Evolutionary conservation across 2,797 vertebrate species (phyloP), one percentile per base, ranked within the genome.

Genomic region (Trichosurus vulpecula): DNA sequence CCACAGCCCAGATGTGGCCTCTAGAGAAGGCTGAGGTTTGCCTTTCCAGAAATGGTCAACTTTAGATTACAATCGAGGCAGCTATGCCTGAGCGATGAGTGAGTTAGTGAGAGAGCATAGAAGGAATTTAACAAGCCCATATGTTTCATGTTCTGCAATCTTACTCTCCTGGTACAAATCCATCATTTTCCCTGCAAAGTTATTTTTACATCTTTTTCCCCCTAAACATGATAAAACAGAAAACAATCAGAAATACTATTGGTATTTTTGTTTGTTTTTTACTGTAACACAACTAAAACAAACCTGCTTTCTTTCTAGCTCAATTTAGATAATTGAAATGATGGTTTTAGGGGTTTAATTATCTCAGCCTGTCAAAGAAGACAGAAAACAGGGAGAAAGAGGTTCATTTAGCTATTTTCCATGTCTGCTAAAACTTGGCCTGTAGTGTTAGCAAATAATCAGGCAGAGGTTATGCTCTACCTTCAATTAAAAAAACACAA

Each of bases 31-130:
- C 81, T 97, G 97, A 97, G 98, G 98, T 96, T 98, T 98, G 90
- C 52, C 90, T 98, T 98, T 98, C 97, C 97, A 98, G 98, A 97
- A 98, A 98, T 29, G 96, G 96, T 95, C 97, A 97, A 16, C 94
- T 95, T 97, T 57, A 93, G 93, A 95, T 87, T 94, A 91, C 57
- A 93, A 87, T 22, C 92, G 92, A 96, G 92, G 47, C 29, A 98
- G 93, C 74, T 52, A 0, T 54, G 94, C 95, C 92, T 97, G 93
- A 98, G 89, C 93, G 95, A 98, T 97, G 94, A 54, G 31, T 90
- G 92, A 96, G 52, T 96, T 90, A 96, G 96, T 30, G 94, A 91
- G 74, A 51, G 74, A 87, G 74, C 74, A 87, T 51, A 47, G 91
- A 93, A 97, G 31, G 53, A 51, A 93, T 96, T 95, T 97, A 98